Evolutionary conservation across 2,113 vertebrate species (phyloP).

Genomic region (Patagioenas fasciata): DNA sequence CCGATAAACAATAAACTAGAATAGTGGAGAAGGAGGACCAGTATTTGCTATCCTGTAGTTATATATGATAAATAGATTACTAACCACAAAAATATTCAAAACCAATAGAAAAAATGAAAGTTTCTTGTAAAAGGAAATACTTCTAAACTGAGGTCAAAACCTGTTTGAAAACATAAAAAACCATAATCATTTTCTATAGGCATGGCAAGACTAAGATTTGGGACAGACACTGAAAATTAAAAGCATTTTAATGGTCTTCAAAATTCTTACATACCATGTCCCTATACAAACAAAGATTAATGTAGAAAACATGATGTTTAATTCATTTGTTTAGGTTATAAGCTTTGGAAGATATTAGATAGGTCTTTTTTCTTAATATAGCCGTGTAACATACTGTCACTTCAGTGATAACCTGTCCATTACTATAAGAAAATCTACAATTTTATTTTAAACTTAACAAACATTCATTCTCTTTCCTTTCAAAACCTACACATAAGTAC

Average conservation of each 20-base stretch:
- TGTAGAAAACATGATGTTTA: not conserved
- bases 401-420: not conserved
- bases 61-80: not conserved
- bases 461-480: conserved; percentile 16
- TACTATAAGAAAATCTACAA: conserved; percentile 22
- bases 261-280: not conserved
- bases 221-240: not conserved
- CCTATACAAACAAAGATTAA: not conserved
- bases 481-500: conserved; percentile 30
- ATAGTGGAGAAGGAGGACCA: not conserved
- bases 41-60: not conserved
- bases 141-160: not conserved
- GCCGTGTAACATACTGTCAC: not conserved
- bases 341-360: not conserved
- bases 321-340: not conserved
- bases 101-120: not conserved
- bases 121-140: not conserved
- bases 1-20: not conserved
- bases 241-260: not conserved
- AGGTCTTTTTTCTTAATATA: not conserved
- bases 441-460: conserved; percentile 24
- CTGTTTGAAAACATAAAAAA: not conserved
- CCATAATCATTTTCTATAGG: not conserved
- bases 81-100: not conserved
- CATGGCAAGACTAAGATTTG: not conserved